phyloP scores from a whole-genome alignment of 2,797 vertebrate species.

The Gastrophryne carolinensis region DNA sequence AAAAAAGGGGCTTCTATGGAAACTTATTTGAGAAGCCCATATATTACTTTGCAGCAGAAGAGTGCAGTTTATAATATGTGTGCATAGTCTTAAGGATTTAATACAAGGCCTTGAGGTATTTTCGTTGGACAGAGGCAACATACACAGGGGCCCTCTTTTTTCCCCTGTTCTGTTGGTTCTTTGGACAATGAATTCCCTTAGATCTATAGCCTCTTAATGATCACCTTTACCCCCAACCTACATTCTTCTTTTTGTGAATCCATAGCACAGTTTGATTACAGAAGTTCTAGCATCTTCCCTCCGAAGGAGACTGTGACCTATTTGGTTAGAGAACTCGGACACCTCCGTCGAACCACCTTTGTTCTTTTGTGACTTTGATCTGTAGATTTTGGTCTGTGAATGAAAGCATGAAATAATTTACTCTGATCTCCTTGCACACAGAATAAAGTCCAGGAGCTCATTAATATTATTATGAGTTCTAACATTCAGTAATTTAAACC shows the following conservation, averaged over 20 bases:
- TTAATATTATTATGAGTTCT: conserved; percentile 8
- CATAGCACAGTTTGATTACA: conserved; percentile 22
- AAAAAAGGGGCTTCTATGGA: no score
- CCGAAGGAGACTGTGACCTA: conserved; percentile 12
- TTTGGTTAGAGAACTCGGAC: not conserved
- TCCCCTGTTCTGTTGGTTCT: no score
- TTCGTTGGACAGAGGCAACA: no score
- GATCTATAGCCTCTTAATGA: not conserved
- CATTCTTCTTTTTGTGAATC: not conserved
- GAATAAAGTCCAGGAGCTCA: not conserved
- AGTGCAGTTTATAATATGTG: no score
- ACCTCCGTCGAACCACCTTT: no score
- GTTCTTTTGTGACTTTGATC: conserved; percentile 32
- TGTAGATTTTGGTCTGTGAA: conserved; percentile 12
- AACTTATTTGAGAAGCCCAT: no score
- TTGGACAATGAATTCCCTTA: no score
- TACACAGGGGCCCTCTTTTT: no score
- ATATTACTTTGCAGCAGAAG: no score
- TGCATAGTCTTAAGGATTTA: no score
- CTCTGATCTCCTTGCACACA: conserved; percentile 15
- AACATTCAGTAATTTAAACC: not conserved
- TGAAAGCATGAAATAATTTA: conserved; percentile 13
- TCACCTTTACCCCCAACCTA: not conserved
- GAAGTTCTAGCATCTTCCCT: conserved; percentile 4
- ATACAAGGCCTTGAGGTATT: no score